These are phyloP conservation scores for Diabrotica undecimpunctata DNA, from an alignment of 1,140 invertebrate species.

Conservation along the genomic window DNA sequence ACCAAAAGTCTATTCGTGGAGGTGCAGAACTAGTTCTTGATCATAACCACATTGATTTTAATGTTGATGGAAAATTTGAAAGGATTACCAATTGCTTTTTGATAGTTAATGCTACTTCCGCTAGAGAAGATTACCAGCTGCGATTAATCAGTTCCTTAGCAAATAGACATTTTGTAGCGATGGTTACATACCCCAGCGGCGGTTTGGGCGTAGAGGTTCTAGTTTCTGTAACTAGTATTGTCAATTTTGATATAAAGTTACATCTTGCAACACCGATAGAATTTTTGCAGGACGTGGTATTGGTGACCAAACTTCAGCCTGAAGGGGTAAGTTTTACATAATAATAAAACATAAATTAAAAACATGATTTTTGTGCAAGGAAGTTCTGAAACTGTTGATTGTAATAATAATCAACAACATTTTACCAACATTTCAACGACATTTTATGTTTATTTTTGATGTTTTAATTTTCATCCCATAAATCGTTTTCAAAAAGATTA, in stretches of 20 bases:
- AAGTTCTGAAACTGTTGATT: too few relatives aligned
- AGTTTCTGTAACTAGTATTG: slow-evolving; percentile 54
- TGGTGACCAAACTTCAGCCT: slow-evolving; percentile 59
- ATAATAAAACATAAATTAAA: slow-evolving; percentile 1
- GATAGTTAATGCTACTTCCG: slow-evolving; percentile 67
- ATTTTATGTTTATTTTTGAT: too few relatives aligned
- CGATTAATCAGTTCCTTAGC: slow-evolving; percentile 66
- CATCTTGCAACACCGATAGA: slow-evolving; percentile 69
- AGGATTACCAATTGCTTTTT: slow-evolving; percentile 64
- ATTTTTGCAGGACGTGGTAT: slow-evolving; percentile 58
- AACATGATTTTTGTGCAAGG: too few relatives aligned
- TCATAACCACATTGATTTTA: slow-evolving; percentile 60
- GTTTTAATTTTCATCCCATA: too few relatives aligned
- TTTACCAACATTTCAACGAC: too few relatives aligned
- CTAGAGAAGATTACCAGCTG: slow-evolving; percentile 60
- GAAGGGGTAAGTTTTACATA: slow-evolving; percentile 51
- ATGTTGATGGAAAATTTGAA: slow-evolving; percentile 59
- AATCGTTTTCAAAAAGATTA: too few relatives aligned
- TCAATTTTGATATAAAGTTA: slow-evolving; percentile 69
- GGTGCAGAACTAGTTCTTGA: slow-evolving; percentile 65
- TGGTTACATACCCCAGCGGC: slow-evolving; percentile 61
- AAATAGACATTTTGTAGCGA: slow-evolving; percentile 66
- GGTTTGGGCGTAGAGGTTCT: slow-evolving; percentile 66
- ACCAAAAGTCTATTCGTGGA: slow-evolving; percentile 58
- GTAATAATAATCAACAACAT: too few relatives aligned